phyloP scores from a whole-genome alignment of 2,888 invertebrate species.

The Acleris laterana region DNA sequence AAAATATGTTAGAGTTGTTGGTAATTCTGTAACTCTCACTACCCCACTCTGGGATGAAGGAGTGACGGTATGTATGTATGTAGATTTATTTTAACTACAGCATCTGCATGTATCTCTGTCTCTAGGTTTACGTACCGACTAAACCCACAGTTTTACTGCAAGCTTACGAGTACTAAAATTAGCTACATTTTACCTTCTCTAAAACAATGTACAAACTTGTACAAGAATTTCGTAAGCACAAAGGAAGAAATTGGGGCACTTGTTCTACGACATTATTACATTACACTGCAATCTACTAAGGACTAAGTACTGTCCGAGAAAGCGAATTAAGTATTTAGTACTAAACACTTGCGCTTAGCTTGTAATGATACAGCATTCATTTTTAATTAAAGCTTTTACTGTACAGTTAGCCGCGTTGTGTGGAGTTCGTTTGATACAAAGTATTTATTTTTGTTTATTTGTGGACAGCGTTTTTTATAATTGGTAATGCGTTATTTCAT shows the following conservation, averaged over 20 bases:
- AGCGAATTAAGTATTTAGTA: conserved; percentile 29
- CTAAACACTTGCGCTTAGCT: conserved; percentile 17
- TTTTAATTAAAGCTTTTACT: conserved; percentile 29
- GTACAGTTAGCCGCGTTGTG: neutral
- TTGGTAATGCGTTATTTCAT: too few relatives aligned
- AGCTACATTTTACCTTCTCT: neutral
- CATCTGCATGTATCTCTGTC: too few relatives aligned
- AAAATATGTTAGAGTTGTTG: too few relatives aligned
- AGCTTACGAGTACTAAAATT: conserved; percentile 2
- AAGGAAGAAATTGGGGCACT: neutral
- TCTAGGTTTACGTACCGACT: too few relatives aligned
- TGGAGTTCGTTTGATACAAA: neutral
- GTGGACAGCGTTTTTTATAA: too few relatives aligned
- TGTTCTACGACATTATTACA: neutral
- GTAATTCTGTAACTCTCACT: too few relatives aligned
- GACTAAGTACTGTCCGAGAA: conserved; percentile 23
- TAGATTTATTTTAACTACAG: too few relatives aligned
- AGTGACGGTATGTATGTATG: too few relatives aligned
- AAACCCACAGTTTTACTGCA: too few relatives aligned
- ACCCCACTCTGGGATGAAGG: too few relatives aligned
- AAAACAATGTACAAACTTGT: neutral
- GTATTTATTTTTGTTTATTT: too few relatives aligned
- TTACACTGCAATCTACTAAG: neutral
- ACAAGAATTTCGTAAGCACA: neutral
- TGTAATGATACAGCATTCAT: conserved; percentile 24